Percentiles rank a stretch among this genome's conserved stretches.
phyloP scores from a whole-genome alignment of 2,113 vertebrate genomes.

The Leuciscus idus region DNA sequence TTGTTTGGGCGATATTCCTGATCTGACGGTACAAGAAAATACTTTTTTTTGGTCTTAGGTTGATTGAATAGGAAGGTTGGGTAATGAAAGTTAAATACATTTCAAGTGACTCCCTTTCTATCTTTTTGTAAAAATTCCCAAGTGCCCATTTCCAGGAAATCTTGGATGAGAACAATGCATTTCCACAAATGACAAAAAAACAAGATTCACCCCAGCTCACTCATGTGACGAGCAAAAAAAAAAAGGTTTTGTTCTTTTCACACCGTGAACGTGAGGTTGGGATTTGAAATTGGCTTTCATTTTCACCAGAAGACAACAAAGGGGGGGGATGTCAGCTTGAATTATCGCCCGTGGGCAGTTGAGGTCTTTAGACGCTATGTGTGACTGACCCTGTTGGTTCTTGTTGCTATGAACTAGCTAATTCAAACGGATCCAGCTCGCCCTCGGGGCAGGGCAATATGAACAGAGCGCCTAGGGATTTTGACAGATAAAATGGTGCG shows the following conservation, averaged over 20 bases:
- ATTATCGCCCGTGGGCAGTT: slow-evolving; percentile 51
- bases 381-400: slow-evolving; percentile 56
- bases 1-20: neutral
- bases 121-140: neutral
- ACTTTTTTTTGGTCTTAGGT: neutral
- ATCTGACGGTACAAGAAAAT: neutral
- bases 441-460: slow-evolving; percentile 32
- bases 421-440: slow-evolving; percentile 52
- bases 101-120: neutral
- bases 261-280: neutral
- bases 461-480: slow-evolving; percentile 29
- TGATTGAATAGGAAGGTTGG: neutral
- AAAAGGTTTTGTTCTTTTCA: slow-evolving; percentile 8
- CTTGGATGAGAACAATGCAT: neutral
- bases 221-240: neutral
- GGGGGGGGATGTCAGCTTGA: slow-evolving; percentile 36
- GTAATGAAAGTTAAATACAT: neutral
- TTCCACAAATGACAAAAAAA: neutral
- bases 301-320: slow-evolving; percentile 29
- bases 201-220: neutral
- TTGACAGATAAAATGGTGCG: neutral
- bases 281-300: slow-evolving; percentile 33
- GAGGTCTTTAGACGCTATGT: slow-evolving; percentile 57
- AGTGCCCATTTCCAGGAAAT: neutral
- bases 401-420: slow-evolving; percentile 56